Base-by-base conservation (phyloP, 2,888 invertebrate species). In the Drosophila nr. perissopoda region DNA sequence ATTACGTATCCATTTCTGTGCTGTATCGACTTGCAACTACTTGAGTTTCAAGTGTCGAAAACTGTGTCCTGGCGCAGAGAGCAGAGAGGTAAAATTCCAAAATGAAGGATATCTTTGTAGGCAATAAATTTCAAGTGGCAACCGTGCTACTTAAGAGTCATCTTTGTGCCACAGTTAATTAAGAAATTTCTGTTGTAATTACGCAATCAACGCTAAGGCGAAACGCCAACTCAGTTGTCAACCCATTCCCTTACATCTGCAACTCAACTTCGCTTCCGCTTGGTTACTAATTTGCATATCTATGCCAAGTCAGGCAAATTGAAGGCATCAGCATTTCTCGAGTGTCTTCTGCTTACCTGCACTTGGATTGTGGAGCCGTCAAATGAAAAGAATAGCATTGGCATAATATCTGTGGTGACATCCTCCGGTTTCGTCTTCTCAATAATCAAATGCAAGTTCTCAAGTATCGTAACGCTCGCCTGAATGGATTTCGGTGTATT, bases 341-440 rank as follows among this genome's bases (percentile, higher is more conserved):
- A 25, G 31, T 29, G 16, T 33, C 4, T 45, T 64, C n/a, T 42
- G 27, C 84, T 87, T 93, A 98, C 98, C 96, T 98, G 98, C 73
- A 98, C 97, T 94, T 97, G 97, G 79, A 97, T 96, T 67, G 97
- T 97, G 68, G 96, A 96, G 90, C 97, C 97, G 89, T 99, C 98
- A 90, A 99, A 96, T 31, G 98, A 96, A 82, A 95, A 95, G 93
- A 96, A 98, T 59, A 99, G 94, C 94, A 98, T 95, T 6, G 98
- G 98, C 84, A 99, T 94, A 58, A 99, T 95, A 91, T 98, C 98
- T 3, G 95, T 94, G 82, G 96, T 95, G 45, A 97, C 95, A 79
- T 97, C 97, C 52, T 96, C 96, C 53, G 95, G 94, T 18, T 96
- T 95, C 71, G 98, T 97, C 94, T 98, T 99, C 91, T 96, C 96